Evolutionary conservation across 2,888 invertebrate genomes (phyloP), one percentile per base, ranked within the genome.

Genomic region (Agrochola litura): DNA sequence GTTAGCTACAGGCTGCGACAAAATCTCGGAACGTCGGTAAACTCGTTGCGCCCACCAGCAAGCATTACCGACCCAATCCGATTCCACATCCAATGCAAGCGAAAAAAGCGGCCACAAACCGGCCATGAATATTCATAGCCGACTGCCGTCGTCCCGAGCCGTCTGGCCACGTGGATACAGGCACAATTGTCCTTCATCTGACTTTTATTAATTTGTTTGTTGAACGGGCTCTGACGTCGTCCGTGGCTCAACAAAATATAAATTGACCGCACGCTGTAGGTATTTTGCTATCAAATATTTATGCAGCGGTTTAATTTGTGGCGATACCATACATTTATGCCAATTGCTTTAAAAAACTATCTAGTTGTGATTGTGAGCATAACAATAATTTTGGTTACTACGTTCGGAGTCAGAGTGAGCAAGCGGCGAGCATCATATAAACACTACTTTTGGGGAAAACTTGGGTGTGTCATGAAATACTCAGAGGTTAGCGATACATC

Each of bases 61-160:
- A 82, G 71, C 64, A 65, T 72, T 72, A 69, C 71, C 61, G 56
- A 56, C 16, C n/a, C 68, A 79, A 73, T 83, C 46, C 25, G n/a
- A 75, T 69, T 69, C n/a, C 56, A 46, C 60, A 22, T 65, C 49
- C 41, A 52, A 43, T 63, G 52, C 54, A 58, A 66, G 65, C 12
- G 30, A 76, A 84, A 83, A 81, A 84, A 75, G 12, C 30, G 22
- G n/a, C 49, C 37, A 19, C 16, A 43, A 67, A 63, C 56, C 41
- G 78, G 41, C 56, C 52, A 64, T 84, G 79, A 77, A 84, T 84
- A 84, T 84, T 84, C 79, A 84, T 77, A 30, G 41, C 30, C 46
- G n/a, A 58, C 9, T 14, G 49, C 49, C 25, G 25, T 16, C 43
- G 52, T n/a, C 52, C 25, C 30, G 30, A n/a, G 12, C 41, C 10